These are phyloP conservation scores for Hippoglossus hippoglossus DNA, from an alignment of 2,797 vertebrate genomes.

Conservation along the genomic window DNA sequence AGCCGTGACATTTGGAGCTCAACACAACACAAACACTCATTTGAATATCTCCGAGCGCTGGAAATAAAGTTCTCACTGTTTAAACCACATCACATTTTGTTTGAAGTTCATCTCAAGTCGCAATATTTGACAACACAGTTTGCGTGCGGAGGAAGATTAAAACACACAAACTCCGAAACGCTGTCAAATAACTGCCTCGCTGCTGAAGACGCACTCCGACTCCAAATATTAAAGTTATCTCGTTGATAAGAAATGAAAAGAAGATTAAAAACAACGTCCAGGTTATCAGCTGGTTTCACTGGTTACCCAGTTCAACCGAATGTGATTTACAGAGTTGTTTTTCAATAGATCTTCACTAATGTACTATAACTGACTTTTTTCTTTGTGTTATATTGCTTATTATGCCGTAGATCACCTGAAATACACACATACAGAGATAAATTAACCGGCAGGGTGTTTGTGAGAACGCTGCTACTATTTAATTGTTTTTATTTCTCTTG, in stretches of 20 bases:
- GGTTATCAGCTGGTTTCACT: no score
- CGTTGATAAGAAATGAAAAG: neutral
- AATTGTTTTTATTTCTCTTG: no score
- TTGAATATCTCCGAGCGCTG: conserved; percentile 52
- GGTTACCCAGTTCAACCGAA: no score
- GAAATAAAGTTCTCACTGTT: conserved; percentile 45
- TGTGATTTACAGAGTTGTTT: no score
- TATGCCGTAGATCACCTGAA: no score
- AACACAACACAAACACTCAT: conserved; percentile 51
- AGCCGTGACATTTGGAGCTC: conserved; percentile 55
- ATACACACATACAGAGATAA: no score
- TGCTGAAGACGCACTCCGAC: neutral
- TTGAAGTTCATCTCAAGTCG: conserved; percentile 46
- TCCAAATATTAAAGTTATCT: neutral
- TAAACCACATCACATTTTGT: conserved; percentile 34
- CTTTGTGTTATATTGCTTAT: no score
- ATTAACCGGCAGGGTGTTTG: no score
- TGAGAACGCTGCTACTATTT: no score
- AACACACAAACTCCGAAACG: conserved; percentile 2
- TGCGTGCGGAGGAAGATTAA: conserved; percentile 27
- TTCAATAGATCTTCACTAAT: no score
- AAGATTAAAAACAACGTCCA: no score
- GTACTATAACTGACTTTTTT: no score
- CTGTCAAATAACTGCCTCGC: conserved; percentile 18
- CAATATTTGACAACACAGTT: conserved; percentile 34